phyloP scores from a whole-genome alignment of 2,113 vertebrate genomes.

The Corapipo altera region DNA sequence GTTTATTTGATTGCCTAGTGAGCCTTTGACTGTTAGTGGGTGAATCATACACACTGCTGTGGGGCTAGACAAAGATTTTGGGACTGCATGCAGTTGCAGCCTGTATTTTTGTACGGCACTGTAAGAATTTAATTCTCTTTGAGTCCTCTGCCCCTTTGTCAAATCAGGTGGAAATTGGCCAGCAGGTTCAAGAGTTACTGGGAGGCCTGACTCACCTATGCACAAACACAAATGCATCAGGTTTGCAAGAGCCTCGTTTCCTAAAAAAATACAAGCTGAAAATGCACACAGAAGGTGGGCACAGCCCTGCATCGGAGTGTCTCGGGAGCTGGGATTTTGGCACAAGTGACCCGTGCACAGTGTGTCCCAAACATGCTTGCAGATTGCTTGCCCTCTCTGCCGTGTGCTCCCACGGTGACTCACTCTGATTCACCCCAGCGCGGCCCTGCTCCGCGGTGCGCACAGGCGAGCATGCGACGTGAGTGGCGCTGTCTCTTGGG shows the following conservation, averaged over 20 bases:
- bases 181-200: background rate
- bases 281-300: background rate
- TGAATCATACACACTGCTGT: conserved; percentile 4
- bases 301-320: rapidly evolving
- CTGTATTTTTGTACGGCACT: background rate
- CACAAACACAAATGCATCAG: background rate
- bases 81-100: background rate
- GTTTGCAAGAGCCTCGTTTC: background rate
- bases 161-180: conserved; percentile 2
- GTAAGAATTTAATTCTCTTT: background rate
- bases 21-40: background rate
- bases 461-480: rapidly evolving
- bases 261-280: background rate
- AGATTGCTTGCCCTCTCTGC: background rate
- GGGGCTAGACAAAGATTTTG: background rate
- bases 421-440: background rate
- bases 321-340: background rate
- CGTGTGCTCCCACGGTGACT: rapidly evolving
- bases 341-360: background rate
- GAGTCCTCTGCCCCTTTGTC: background rate
- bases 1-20: background rate
- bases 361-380: rapidly evolving
- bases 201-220: background rate
- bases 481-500: rapidly evolving
- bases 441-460: rapidly evolving